Evolutionary conservation across 2,888 invertebrate species (phyloP).

Genomic region (Hofmannophila pseudospretella): DNA sequence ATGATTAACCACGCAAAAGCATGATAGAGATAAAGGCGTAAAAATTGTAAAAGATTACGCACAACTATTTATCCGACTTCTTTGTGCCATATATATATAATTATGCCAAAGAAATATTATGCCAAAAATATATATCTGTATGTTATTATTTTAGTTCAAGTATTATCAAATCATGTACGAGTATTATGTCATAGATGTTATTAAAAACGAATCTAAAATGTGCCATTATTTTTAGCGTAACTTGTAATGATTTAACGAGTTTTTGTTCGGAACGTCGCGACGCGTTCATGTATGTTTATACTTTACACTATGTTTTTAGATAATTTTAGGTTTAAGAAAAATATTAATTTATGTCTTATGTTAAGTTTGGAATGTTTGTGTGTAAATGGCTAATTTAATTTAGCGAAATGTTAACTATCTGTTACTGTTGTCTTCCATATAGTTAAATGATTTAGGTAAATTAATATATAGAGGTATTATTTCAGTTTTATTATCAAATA

Average conservation of each 20-base stretch:
- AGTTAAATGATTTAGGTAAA: conserved; percentile 34
- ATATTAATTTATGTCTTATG: conserved; percentile 13
- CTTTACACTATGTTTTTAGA: conserved; percentile 50
- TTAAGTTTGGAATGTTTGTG: conserved; percentile 20
- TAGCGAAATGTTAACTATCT: conserved; percentile 35
- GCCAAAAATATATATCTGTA: conserved; percentile 9
- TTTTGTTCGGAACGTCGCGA: conserved; percentile 61
- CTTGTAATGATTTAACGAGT: conserved; percentile 39
- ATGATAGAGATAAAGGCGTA: conserved; percentile 11
- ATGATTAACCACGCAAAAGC: conserved; percentile 4
- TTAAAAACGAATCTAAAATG: conserved; percentile 8
- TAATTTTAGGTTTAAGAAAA: conserved; percentile 11
- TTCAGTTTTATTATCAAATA: too few species aligned
- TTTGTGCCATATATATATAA: conserved; percentile 18
- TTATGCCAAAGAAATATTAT: conserved; percentile 13
- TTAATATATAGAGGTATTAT: conserved; percentile 11
- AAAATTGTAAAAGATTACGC: conserved; percentile 34
- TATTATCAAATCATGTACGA: conserved; percentile 19
- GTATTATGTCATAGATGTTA: conserved; percentile 17
- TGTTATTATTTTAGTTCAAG: background rate
- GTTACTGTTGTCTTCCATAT: conserved; percentile 57
- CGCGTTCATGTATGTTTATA: conserved; percentile 70
- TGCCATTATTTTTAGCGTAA: conserved; percentile 24
- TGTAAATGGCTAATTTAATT: conserved; percentile 16
- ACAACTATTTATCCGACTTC: conserved; percentile 26